Evolutionary conservation across 2,113 vertebrate species (phyloP).

Genomic region (Narcine bancroftii): DNA sequence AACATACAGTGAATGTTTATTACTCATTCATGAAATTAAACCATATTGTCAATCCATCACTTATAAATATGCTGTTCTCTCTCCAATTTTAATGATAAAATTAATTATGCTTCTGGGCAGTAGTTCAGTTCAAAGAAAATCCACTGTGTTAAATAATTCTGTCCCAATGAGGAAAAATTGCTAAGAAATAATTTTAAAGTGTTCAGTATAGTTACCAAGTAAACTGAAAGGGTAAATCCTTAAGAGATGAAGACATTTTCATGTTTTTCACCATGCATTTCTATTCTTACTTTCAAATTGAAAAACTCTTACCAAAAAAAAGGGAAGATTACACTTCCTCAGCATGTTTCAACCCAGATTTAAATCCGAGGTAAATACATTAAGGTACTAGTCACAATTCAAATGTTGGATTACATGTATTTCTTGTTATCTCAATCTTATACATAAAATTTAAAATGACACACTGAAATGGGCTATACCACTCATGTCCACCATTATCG

Average conservation of each 20-base stretch:
- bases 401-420: not conserved
- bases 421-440: not conserved
- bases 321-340: not conserved
- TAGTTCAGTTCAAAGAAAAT: not conserved
- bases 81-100: not conserved
- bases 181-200: not conserved
- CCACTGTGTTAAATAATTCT: not conserved
- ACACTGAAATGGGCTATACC: not conserved
- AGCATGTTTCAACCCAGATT: not conserved
- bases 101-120: not conserved
- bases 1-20: not conserved
- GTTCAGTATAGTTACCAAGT: too few relatives aligned
- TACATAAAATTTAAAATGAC: not conserved
- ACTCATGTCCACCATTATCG: not conserved
- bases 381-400: not conserved
- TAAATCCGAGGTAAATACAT: not conserved
- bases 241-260: not conserved
- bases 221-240: not conserved
- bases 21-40: not conserved
- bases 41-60: not conserved
- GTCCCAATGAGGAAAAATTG: not conserved
- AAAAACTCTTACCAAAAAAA: not conserved
- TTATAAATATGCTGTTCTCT: not conserved
- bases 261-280: not conserved
- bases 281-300: not conserved